Base-by-base conservation (phyloP, 2,888 invertebrate genomes). In the Melanophora roralis region DNA sequence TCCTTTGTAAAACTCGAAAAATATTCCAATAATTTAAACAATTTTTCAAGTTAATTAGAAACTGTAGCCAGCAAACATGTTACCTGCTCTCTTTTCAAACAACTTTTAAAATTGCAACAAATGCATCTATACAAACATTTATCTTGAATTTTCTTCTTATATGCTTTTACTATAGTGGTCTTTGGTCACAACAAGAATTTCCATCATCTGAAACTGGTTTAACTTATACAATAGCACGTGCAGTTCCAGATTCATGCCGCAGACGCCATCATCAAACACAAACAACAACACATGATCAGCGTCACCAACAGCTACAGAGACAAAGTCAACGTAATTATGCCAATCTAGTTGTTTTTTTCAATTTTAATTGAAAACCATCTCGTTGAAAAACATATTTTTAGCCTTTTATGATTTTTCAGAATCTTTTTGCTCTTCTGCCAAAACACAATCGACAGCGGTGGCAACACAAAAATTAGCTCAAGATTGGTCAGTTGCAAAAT, bases 131-230 rank as follows among this genome's bases (percentile, higher is more conserved):
- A n/a, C n/a, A n/a, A n/a, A n/a, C n/a, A 79, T 69, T 64, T 19
- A 65, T 27, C 53, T 5, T 27, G 3, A 5, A 27, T 64, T 71
- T 69, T 60, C 16, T 45, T 43, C 45, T 53, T 53, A 5, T 67
- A 16, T 27, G 60, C 36, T 49, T 57, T 27, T 38, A 49, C 53
- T 64, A 62, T 77, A 87, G 85, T 6, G 84, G 83, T 32, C 84
- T 86, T n/a, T 89, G 89, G 89, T 86, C 89, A 12, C 89, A 88
- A 78, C 88, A 86, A 77, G 87, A 89, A 74, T 89, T 89, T 82
- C 86, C 87, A 67, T 84, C 87, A 83, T 87, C 89, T 21, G 89
- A 89, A 81, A 87, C 88, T 78, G 89, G 90, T 83, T 87, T 90
- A 53, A 87, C 89, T 8, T 90, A 90, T 79, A 86, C 89, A 51